Percentiles rank a stretch among this genome's conserved stretches.
These are phyloP conservation scores for Drosophila antonietae DNA, from an alignment of 2,888 invertebrate genomes.

Conservation along the genomic window DNA sequence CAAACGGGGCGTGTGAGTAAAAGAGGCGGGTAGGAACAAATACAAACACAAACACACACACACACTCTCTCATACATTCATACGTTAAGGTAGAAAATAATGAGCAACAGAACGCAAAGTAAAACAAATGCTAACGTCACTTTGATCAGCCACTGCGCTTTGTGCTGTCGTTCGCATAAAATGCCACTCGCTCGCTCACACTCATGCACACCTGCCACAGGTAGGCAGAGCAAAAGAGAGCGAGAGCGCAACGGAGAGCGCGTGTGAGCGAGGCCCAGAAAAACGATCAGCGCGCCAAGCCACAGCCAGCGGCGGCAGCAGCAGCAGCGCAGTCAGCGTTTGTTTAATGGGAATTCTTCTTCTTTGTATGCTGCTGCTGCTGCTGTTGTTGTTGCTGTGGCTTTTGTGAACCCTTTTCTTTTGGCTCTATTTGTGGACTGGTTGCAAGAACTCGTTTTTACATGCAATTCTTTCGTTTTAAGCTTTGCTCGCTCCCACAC, in stretches of 20 bases:
- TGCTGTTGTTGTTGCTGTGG: constrained; percentile 28
- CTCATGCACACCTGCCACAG: constrained; percentile 70
- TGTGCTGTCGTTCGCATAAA: constrained; percentile 60
- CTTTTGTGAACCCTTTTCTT: constrained; percentile 62
- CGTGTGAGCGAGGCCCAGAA: constrained; percentile 11
- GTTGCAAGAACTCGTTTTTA: constrained; percentile 71
- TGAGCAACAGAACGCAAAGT: constrained; percentile 26
- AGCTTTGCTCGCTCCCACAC: constrained; percentile 37
- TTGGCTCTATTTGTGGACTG: constrained; percentile 50
- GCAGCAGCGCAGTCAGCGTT: constrained; percentile 31
- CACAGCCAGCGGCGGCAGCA: constrained; percentile 26
- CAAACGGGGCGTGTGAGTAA: constrained; percentile 25
- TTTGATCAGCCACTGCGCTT: constrained; percentile 54
- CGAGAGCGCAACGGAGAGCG: constrained; percentile 5
- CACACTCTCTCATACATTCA: background rate
- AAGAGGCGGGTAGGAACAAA: background rate
- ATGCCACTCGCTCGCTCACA: constrained; percentile 32
- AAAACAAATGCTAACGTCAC: constrained; percentile 60
- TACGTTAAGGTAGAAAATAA: constrained; percentile 19
- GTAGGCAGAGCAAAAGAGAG: constrained; percentile 43
- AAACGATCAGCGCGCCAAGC: constrained; percentile 35
- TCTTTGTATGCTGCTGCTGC: constrained; percentile 26
- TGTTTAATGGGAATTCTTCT: constrained; percentile 53
- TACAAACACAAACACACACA: background rate
- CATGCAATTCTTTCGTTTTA: constrained; percentile 67